Base-by-base conservation (phyloP, 2,113 vertebrate species). In the Hiodon tergisus region DNA sequence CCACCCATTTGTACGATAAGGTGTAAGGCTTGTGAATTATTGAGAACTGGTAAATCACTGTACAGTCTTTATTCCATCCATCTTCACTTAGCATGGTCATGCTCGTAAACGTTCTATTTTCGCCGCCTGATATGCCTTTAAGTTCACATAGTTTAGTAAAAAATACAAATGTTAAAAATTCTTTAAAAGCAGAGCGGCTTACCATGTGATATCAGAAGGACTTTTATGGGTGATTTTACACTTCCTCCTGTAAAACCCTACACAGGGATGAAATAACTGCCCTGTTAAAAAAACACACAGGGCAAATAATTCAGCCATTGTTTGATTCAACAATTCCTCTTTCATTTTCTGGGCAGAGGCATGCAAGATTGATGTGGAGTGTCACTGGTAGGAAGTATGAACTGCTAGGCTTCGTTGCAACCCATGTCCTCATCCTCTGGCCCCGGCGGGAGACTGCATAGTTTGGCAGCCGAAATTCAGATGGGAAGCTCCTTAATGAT, bases 361-460 rank as follows among this genome's bases (percentile, higher is more conserved):
- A 82, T 83, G 84, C 81, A 95, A 96, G 95, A 96, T 95, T 95
- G 93, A 98, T 96, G 94, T 85, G 73, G 85, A 82, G 89, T 95
- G 93, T 98, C 94, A 94, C 85, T 78, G 80, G 84, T 92, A 93
- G 95, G 94, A 97, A 95, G 93, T 93, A 85, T 87, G 92, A 89
- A 90, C 90, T 77, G 92, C 93, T 93, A 89, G 88, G 93, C 92
- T 92, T 91, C 91, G 87, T 89, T 94, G 93, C 91, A 93, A 88
- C 85, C 92, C 88, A 84, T 89, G 91, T 94, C 92, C 90, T 94
- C 87, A 88, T 93, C 89, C 90, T 89, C 85, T 78, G 78, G 83
- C 94, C 93, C 31, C 94, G 76, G 85, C 91, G 86, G 94, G 95
- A 93, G 79, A 78, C 89, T 88, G 90, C 94, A 94, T 92, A 94